These are phyloP conservation scores for Eolophus roseicapilla DNA, from an alignment of 2,113 vertebrate species.

Conservation along the genomic window DNA sequence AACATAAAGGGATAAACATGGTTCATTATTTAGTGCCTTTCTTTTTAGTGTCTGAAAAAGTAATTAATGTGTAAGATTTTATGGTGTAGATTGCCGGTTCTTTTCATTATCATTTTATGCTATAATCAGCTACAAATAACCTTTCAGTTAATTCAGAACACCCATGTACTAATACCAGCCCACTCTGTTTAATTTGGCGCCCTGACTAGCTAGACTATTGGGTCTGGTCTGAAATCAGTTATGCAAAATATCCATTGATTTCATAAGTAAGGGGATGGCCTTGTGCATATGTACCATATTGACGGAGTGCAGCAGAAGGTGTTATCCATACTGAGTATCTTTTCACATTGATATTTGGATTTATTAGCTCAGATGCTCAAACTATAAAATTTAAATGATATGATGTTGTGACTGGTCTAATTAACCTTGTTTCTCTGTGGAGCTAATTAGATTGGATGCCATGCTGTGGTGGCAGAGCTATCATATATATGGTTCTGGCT, in stretches of 20 bases:
- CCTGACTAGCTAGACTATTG: not conserved
- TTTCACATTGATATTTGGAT: not conserved
- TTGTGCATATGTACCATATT: not conserved
- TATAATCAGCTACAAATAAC: not conserved
- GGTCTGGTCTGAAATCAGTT: not conserved
- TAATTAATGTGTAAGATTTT: not conserved
- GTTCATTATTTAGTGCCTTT: not conserved
- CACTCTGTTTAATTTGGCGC: not conserved
- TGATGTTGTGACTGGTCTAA: not conserved
- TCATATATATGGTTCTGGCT: not conserved
- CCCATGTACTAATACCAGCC: not conserved
- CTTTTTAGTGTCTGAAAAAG: not conserved
- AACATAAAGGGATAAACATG: not conserved
- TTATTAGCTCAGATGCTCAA: not conserved
- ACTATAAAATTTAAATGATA: not conserved
- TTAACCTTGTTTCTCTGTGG: not conserved
- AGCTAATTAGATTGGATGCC: not conserved
- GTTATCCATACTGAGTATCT: not conserved
- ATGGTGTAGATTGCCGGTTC: not conserved
- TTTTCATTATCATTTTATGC: not conserved
- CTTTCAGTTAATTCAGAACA: not conserved
- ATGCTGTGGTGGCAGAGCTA: not conserved
- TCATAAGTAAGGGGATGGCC: not conserved
- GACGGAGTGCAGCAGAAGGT: not conserved
- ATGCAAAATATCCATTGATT: not conserved